A percentile compares a stretch with the other conserved stretches of the same genome.
Evolutionary conservation across 2,797 vertebrate genomes (phyloP).

Genomic region (Cossypha caffra): DNA sequence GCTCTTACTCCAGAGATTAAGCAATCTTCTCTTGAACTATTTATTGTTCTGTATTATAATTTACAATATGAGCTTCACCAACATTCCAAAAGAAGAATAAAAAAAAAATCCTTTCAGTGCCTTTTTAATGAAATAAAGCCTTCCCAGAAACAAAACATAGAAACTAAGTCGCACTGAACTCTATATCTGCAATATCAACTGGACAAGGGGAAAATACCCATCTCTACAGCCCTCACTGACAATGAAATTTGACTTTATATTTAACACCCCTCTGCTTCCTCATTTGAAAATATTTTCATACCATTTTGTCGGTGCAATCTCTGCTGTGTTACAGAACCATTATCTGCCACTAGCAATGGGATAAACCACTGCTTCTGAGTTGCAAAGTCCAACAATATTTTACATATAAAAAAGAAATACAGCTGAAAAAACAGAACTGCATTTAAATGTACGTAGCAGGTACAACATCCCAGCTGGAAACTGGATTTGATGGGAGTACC

Average conservation of each 20-base stretch:
- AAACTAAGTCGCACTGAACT: background rate
- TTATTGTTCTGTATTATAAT: background rate
- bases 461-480: constrained; percentile 60
- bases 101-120: background rate
- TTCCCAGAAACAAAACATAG: background rate
- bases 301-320: background rate
- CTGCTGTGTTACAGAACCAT: background rate
- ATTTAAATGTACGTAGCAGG: constrained; percentile 42
- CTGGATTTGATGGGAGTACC: constrained; percentile 67
- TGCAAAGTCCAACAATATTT: constrained; percentile 23
- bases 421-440: background rate
- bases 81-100: background rate
- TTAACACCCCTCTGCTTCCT: background rate
- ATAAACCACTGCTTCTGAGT: constrained; percentile 15
- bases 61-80: background rate
- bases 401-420: constrained; percentile 45
- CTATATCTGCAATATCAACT: background rate
- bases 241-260: background rate
- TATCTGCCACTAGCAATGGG: constrained; percentile 25
- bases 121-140: background rate
- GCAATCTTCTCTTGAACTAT: background rate
- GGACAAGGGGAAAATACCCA: background rate
- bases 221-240: background rate
- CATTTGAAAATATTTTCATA: constrained; percentile 24
- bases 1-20: background rate